Base-by-base conservation (phyloP, 2,888 invertebrate genomes). In the Bembecia ichneumoniformis region DNA sequence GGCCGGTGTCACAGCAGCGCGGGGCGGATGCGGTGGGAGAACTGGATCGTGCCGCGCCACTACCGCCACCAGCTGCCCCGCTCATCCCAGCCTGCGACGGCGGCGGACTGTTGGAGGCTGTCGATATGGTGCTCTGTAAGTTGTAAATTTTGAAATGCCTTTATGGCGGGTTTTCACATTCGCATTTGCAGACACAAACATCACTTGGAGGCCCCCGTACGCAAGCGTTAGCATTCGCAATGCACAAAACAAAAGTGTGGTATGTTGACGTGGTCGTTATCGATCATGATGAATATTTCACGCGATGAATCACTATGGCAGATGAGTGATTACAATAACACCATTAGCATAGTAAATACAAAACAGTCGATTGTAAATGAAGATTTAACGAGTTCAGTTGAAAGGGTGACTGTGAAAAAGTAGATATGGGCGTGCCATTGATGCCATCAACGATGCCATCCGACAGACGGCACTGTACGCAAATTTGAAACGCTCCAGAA, bases 1-100 rank as follows among this genome's bases (percentile, higher is more conserved):
- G 91, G 59, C 96, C 96, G 59, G 96, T 95, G 88, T 97, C 96
- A 88, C 97, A 96, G 88, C 97, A 96, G 66, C 95, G 84, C 55
- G 89, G 84, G 59, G 90, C 87, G 51, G 90, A 75, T 53, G 89
- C 82, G 50, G 87, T 77, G 46, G 89, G 81, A 56, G 88, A 81
- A 72, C 88, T 77, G 49, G 90, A 78, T 52, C 89, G 79, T 50
- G 88, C 83, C 55, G 88, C 63, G 77, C 88, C 77, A 84, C 90
- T 64, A 49, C 73, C 76, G 77, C 77, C 84, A 68, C 70, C 84
- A 66, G 89, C 82, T 64, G 89, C 86, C 73, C 87, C 88, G 80
- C 90, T 79, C 87, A 86, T 80, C 60, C 88, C 82, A 82, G 89
- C 75, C 88, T 87, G 84, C 82, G 89, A 83, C 78, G 90, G 88